Base-by-base conservation (phyloP, 2,113 vertebrate species). In the Corythoichthys intestinalis region DNA sequence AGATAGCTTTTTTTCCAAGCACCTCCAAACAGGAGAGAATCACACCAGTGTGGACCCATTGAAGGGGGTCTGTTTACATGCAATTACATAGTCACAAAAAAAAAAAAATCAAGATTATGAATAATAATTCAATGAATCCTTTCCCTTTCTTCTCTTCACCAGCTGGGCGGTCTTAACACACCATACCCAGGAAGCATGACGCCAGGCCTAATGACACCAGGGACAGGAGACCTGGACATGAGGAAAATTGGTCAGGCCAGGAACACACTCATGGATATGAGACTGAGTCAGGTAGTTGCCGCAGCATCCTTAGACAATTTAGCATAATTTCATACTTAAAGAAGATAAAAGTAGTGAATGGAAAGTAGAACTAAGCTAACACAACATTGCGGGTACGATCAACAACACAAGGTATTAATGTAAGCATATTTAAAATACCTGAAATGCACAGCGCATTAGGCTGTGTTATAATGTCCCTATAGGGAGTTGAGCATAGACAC, bases 241-340 rank as follows among this genome's bases (percentile, higher is more conserved):
- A 96, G 97, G 82, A 99, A 99, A 87, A 99, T 99, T 39, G 97
- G 97, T 37, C 97, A 99, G 83, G 97, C 97, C 61, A 95, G 97
- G 67, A 99, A 99, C 85, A 99, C 97, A 0, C 87, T 99, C 75
- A 99, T 99, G 97, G 97, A 99, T 76, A 99, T 99, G 97, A 93
- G 97, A 84, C 92, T 99, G 37, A 99, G 97, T 83, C 97, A 99
- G 95, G 97, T 98, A 80, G 75, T 44, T 52, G 34, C 15, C 48
- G 35, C 41, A 14, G 15, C 50, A 57, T 37, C 13, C 6, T 13
- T 15, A n/a, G n/a, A 7, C 15, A 10, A 28, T 11, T 66, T 70
- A 50, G 2, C 41, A 44, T 44, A 4, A 44, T 44, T 44, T 44
- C 41, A 44, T 8, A 28, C 20, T 28, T 28, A 28, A 28, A 28